Evolutionary conservation across 2,888 invertebrate genomes (phyloP), one percentile per base, ranked within the genome.

Genomic region (Pemphredon lugubris): DNA sequence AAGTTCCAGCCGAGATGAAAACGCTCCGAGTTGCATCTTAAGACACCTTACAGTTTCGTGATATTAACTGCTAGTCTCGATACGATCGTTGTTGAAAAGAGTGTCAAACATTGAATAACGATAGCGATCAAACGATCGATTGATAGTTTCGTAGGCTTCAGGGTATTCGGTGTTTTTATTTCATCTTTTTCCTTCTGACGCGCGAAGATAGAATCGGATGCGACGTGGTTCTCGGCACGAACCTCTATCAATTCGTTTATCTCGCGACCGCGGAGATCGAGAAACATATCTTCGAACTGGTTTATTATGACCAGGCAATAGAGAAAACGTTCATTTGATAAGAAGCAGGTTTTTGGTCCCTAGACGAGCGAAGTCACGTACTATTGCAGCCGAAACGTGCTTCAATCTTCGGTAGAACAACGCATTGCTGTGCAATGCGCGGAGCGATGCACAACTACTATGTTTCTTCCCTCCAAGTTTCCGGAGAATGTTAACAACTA

Each of bases 311-410:
- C 9, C 11, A 3, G n/a, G 16, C 18, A 16, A 13, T 11, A 13
- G 47, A 11, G 48, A 32, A 55, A 55, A 45, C 20, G 44, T 44
- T 44, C 55, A 21, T 48, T 48, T 32, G 48, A 32, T n/a, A 34
- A 18, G 32, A 42, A 32, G 7, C 40, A 16, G 39, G 50, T 21
- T 51, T 20, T 37, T 14, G n/a, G 32, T 59, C 48, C 47, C 63
- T 58, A 54, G 53, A 59, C 51, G 39, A 42, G 32, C 53, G 21
- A 54, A 55, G 75, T 75, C 75, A 75, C 75, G 75, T 75, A 75
- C 51, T 58, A 55, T 70, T 70, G 70, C 75, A 70, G 75, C 69
- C 59, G 30, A 61, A 73, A 75, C 75, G 75, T 75, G 75, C 73
- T 73, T 70, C 73, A 70, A 75, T 75, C 70, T 66, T 75, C 73